Base-by-base conservation (phyloP, 2,797 vertebrate species). In the Melanogrammus aeglefinus region DNA sequence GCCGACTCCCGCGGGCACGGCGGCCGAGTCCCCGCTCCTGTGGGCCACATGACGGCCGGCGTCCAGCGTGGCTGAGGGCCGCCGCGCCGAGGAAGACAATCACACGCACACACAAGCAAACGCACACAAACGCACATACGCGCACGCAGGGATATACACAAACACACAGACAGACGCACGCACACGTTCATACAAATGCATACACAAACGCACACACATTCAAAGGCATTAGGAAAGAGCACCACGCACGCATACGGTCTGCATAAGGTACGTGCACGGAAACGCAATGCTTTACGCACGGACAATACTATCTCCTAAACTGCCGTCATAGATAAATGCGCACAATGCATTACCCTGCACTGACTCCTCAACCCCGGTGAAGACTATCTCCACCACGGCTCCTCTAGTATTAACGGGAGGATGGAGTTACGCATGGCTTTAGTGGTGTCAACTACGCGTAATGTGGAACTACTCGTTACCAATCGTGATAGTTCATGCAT, bases 31-130 rank as follows among this genome's bases (percentile, higher is more conserved):
- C 94, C 94, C 85, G 86, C 93, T 90, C 95, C 95, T 77, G 95
- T 95, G 85, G 97, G 96, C 97, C 97, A 99, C 97, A 98, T 99
- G 86, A 93, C n/a, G 89, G 93, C 86, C 87, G 92, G 93, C 92
- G 94, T 94, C 94, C 94, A 94, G 92, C 92, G 93, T 86, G 93
- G 90, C 94, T 94, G 83, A 74, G 77, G 39, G 12, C 39, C 72
- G 83, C 83, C 71, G 21, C 76, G 77, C n/a, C 44, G 82, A 31
- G 31, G 79, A 24, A 78, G 73, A 73, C 77, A 79, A 39, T 39
- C 24, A 79, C 74, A 27, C 31, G n/a, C 72, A 69, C 14, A 47
- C 63, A 75, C 36, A 83, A 38, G 82, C 36, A 74, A 81, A 85
- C 79, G 41, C 75, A 70, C 66, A n/a, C 36, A 74, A 81, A 85